A percentile compares a stretch with the other conserved stretches of the same genome.
Evolutionary conservation across 2,797 vertebrate genomes (phyloP).

Genomic region (Dryobates pubescens): DNA sequence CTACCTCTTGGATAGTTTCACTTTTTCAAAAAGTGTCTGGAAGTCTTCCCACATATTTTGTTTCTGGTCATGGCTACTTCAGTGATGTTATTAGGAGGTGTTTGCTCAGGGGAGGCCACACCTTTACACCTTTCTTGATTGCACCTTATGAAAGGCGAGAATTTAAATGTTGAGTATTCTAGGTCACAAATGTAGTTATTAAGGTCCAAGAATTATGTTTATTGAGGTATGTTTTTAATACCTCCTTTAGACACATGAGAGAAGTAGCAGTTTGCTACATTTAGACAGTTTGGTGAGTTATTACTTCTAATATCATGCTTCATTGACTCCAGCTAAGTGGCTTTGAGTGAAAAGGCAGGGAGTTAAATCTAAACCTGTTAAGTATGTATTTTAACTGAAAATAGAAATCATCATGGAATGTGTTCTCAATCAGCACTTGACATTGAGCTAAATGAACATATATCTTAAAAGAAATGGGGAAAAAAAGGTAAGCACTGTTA

Average conservation of each 20-base stretch:
- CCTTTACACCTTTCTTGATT: background rate
- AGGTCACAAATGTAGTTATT: conserved; percentile 26
- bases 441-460: conserved; percentile 46
- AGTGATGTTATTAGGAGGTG: background rate
- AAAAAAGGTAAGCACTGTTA: background rate
- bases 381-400: conserved; percentile 75
- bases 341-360: conserved; percentile 71
- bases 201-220: background rate
- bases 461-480: conserved; percentile 23
- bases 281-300: conserved; percentile 65
- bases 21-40: background rate
- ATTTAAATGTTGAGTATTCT: conserved; percentile 20
- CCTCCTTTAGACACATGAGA: conserved; percentile 39
- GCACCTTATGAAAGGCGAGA: background rate
- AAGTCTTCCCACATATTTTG: background rate
- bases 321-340: conserved; percentile 78
- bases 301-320: conserved; percentile 79
- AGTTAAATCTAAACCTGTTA: conserved; percentile 74
- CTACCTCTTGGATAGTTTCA: background rate
- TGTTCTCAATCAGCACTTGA: conserved; percentile 71
- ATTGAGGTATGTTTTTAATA: conserved; percentile 19
- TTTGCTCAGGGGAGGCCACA: background rate
- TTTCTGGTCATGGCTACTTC: background rate
- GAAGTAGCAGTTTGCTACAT: conserved; percentile 55
- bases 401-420: conserved; percentile 69